Conservation (phyloP, 2,113 vertebrate species). For the Gnathonemus longibarbis region DNA sequence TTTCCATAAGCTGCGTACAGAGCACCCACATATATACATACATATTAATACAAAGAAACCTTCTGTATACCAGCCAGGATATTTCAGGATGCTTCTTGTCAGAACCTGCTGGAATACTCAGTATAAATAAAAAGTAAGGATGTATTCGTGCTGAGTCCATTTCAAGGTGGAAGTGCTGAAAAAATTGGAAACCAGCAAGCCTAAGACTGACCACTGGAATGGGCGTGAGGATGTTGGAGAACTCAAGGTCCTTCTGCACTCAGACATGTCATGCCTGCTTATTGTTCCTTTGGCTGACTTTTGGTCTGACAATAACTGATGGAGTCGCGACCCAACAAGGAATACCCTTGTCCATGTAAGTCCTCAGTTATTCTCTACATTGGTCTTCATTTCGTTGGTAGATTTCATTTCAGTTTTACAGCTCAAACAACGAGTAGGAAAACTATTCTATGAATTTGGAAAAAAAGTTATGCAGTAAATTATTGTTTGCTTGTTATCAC, state of each 20-base stretch:
- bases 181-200: conserved; percentile 17
- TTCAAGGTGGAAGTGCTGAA: neutral
- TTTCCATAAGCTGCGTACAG: neutral
- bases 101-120: neutral
- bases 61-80: neutral
- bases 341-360: conserved; percentile 63
- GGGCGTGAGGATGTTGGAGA: conserved; percentile 55
- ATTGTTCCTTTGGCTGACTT: conserved; percentile 63
- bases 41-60: neutral
- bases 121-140: conserved; percentile 49
- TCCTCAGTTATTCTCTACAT: conserved; percentile 21
- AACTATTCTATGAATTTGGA: neutral
- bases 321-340: conserved; percentile 82
- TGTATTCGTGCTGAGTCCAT: conserved; percentile 11
- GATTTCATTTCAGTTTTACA: neutral
- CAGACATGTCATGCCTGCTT: conserved; percentile 49
- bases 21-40: neutral
- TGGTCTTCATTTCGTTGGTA: neutral
- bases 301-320: conserved; percentile 62
- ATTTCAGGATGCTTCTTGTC: neutral
- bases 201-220: conserved; percentile 6
- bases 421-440: neutral
- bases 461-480: neutral
- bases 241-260: conserved; percentile 41
- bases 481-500: neutral